A percentile compares a stretch with the other conserved stretches of the same genome.
Evolutionary conservation across 2,113 vertebrate species (phyloP).

Genomic region (Anguilla rostrata): DNA sequence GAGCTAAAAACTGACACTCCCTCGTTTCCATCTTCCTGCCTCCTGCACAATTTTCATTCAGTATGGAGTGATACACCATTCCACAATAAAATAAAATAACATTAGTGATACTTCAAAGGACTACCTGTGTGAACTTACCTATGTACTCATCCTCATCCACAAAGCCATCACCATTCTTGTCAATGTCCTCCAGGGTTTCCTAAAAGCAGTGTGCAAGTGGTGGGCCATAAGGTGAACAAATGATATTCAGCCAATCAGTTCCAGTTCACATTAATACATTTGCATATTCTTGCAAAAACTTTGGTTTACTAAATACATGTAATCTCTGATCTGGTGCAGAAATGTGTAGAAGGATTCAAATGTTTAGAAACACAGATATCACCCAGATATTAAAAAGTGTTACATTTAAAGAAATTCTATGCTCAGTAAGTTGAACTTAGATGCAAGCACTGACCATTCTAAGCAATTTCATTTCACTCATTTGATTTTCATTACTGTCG

Average conservation of each 20-base stretch:
- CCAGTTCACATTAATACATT: background rate
- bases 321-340: background rate
- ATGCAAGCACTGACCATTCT: background rate
- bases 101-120: background rate
- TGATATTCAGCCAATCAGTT: background rate
- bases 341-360: background rate
- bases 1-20: background rate
- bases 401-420: background rate
- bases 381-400: background rate
- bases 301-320: background rate
- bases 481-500: background rate
- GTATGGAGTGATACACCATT: background rate
- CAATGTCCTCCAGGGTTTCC: conserved; percentile 98
- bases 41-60: background rate
- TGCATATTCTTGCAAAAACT: background rate
- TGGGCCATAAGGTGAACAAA: background rate
- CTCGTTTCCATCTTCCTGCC: background rate
- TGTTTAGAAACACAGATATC: background rate
- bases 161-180: conserved; percentile 90
- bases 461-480: background rate
- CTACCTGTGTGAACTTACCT: conserved; percentile 66
- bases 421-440: background rate
- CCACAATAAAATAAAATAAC: background rate
- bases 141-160: conserved; percentile 97
- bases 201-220: conserved; percentile 55